These are phyloP conservation scores for Geotrupes spiniger DNA, from an alignment of 2,888 invertebrate genomes.

Conservation along the genomic window DNA sequence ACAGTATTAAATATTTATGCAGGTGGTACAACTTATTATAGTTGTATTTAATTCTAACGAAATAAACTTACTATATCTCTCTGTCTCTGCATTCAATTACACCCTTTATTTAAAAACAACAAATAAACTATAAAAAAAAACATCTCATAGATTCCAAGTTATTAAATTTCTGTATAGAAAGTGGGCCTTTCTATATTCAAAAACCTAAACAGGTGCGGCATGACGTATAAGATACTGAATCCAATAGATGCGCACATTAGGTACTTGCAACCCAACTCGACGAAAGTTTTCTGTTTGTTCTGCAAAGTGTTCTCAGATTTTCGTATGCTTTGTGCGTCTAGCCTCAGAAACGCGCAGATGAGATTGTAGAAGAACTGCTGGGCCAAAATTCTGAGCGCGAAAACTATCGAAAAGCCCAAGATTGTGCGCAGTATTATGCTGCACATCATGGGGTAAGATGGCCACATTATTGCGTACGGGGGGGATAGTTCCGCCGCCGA, in stretches of 20 bases:
- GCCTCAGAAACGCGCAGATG: conserved; percentile 66
- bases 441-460: conserved; percentile 69
- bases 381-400: conserved; percentile 65
- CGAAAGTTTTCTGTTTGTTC: conserved; percentile 69
- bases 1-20: no score
- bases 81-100: background rate
- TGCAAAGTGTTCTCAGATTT: conserved; percentile 63
- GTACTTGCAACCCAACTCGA: conserved; percentile 83
- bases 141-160: conserved; percentile 8
- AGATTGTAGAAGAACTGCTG: conserved; percentile 69
- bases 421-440: conserved; percentile 65
- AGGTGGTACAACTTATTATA: no score
- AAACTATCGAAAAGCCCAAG: conserved; percentile 72
- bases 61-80: no score
- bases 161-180: conserved; percentile 81
- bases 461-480: conserved; percentile 78
- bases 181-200: conserved; percentile 77
- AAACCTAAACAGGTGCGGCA: conserved; percentile 74
- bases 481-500: conserved; percentile 55
- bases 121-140: background rate
- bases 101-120: conserved; percentile 1
- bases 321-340: conserved; percentile 64
- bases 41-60: no score
- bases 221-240: conserved; percentile 70
- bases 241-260: conserved; percentile 78